Evolutionary conservation across 1,140 invertebrate genomes (phyloP), one percentile per base, ranked within the genome.

Genomic region (Gyrodactylus bullatarudis): DNA sequence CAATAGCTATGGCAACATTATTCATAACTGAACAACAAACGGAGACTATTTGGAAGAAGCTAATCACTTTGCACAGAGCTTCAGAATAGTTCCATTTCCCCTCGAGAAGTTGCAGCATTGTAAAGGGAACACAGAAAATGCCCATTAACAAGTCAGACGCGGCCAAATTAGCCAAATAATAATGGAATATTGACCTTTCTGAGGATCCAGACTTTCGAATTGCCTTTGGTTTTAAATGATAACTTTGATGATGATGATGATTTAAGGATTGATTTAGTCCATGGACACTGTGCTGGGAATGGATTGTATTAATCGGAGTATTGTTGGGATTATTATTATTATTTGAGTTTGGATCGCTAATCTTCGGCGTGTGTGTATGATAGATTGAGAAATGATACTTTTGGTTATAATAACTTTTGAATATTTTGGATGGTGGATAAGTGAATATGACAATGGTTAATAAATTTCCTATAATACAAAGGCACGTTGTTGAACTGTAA

Each of bases 401-500:
- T n/a, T n/a, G n/a, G n/a, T n/a, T n/a, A n/a, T n/a, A n/a, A 25
- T 77, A 74, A 19, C 76, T 78, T n/a, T n/a, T n/a, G 34, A 16
- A 54, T 16, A 54, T 54, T n/a, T 54, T 54, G 8, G 34, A 54
- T 16, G n/a, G 8, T 54, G 34, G 34, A 8, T 54, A 16, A 16
- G 34, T 54, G 34, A 54, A 54, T 54, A 54, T 54, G 34, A 54
- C n/a, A n/a, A 54, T 54, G 34, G 34, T 54, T 8, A 54, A n/a
- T 16, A 54, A 16, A 54, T 54, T 54, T 8, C 34, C 34, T 16
- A 54, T 54, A n/a, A 80, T 75, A 1, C 78, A 76, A 1, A 78
- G 75, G 2, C 78, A 27, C 22, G 77, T 78, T 1, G 78, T 78
- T 1, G 77, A 73, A 1, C 77, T 76, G 74, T 78, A 80, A 16